These are phyloP conservation scores for Odontesthes bonariensis DNA, from an alignment of 2,113 vertebrate genomes.

Conservation along the genomic window DNA sequence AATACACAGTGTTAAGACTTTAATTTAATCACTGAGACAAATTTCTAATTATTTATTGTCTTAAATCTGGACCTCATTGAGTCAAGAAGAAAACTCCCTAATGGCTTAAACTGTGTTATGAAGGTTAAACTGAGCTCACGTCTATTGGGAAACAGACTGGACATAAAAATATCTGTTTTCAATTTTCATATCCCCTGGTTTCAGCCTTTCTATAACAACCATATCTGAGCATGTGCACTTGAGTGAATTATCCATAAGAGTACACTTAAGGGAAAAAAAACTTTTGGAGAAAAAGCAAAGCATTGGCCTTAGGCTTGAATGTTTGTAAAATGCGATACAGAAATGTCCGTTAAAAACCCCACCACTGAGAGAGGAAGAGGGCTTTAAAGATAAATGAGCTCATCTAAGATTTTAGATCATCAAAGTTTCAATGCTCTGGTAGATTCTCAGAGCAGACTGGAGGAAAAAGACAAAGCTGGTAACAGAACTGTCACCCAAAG, in stretches of 20 bases:
- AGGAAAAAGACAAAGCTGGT: too few relatives aligned
- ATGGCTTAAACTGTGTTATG: too few relatives aligned
- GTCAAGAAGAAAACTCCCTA: too few relatives aligned
- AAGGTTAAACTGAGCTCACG: too few relatives aligned
- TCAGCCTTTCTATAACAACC: not conserved
- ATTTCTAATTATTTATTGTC: not conserved
- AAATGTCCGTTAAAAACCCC: not conserved
- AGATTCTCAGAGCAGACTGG: too few relatives aligned
- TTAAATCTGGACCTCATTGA: not conserved
- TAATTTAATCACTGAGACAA: not conserved
- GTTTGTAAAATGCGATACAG: slow-evolving; percentile 3
- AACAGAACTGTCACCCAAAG: not conserved
- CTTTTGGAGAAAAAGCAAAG: slow-evolving; percentile 5
- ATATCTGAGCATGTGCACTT: not conserved
- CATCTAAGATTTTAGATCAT: not conserved
- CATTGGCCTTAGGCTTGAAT: not conserved
- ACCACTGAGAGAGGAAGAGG: not conserved
- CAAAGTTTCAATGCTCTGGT: not conserved
- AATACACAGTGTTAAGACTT: too few relatives aligned
- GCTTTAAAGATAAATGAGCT: not conserved
- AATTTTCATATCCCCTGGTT: not conserved
- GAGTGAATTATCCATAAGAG: slow-evolving; percentile 8
- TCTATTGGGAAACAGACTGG: not conserved
- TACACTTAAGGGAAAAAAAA: not conserved
- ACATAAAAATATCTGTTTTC: not conserved